Conservation (phyloP, 2,113 vertebrate genomes). For the Eulemur macaco region DNA sequence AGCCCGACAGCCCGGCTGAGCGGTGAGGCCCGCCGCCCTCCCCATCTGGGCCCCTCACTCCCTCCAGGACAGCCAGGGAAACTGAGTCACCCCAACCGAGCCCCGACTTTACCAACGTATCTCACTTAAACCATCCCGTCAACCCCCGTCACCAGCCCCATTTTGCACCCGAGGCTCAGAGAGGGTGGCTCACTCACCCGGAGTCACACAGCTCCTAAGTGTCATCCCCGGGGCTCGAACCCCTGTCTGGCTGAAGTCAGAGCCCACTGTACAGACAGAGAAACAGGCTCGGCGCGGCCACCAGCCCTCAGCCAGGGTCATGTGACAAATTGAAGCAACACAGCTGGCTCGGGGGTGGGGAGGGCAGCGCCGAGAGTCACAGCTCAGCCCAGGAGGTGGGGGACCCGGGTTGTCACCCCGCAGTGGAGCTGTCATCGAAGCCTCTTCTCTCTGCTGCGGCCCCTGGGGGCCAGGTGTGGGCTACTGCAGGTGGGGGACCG, state of each 20-base stretch:
- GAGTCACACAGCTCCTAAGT: background rate
- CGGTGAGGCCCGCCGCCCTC: constrained; percentile 86
- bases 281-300: background rate
- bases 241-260: background rate
- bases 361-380: background rate
- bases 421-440: rapidly evolving
- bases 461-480: constrained; percentile 88
- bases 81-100: background rate
- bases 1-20: constrained; percentile 97
- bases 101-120: background rate
- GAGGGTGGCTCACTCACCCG: background rate
- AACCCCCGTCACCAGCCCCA: background rate
- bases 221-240: background rate
- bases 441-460: background rate
- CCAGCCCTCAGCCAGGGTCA: background rate
- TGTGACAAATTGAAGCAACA: rapidly evolving
- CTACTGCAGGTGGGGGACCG: constrained; percentile 96
- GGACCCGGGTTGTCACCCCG: background rate
- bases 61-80: background rate
- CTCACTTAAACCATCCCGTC: background rate
- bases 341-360: rapidly evolving
- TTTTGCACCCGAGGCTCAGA: background rate
- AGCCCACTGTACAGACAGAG: background rate
- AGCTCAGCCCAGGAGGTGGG: background rate
- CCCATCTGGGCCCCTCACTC: background rate